These are phyloP conservation scores for Capricornis sumatraensis DNA, from an alignment of 2,113 vertebrate species.

Conservation along the genomic window DNA sequence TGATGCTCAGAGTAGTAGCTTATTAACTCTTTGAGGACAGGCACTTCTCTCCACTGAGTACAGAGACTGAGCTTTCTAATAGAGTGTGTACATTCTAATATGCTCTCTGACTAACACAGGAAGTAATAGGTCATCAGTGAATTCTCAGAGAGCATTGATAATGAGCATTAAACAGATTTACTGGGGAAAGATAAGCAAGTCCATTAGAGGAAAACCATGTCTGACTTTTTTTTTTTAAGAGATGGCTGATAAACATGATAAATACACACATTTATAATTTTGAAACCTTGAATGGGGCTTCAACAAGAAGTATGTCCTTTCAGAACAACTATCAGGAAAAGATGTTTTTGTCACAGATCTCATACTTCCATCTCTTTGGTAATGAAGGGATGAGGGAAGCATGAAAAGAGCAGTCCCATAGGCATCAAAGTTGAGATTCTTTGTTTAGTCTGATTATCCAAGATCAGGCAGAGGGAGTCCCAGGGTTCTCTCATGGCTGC, in stretches of 20 bases:
- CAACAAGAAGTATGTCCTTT: neutral
- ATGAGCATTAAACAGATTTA: neutral
- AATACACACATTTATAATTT: neutral
- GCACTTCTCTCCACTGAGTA: neutral
- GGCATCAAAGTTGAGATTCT: neutral
- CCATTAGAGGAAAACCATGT: neutral
- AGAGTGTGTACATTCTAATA: neutral
- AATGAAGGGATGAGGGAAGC: neutral
- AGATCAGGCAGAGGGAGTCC: neutral
- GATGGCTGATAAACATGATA: neutral
- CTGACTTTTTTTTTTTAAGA: neutral
- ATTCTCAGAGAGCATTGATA: neutral
- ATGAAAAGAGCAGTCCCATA: neutral
- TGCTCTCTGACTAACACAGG: neutral
- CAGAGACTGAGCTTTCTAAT: neutral
- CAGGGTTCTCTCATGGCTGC: neutral
- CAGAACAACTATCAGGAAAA: neutral
- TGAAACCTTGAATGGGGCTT: neutral
- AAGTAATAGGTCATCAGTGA: neutral
- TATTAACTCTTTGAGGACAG: neutral
- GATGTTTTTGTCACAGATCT: neutral
- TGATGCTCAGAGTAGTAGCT: neutral
- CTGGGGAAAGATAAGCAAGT: neutral
- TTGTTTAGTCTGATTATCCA: neutral
- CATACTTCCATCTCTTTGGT: neutral